Evolutionary conservation across 1,140 invertebrate species (phyloP), one percentile per base, ranked within the genome.

Genomic region (Drosophila erecta): DNA sequence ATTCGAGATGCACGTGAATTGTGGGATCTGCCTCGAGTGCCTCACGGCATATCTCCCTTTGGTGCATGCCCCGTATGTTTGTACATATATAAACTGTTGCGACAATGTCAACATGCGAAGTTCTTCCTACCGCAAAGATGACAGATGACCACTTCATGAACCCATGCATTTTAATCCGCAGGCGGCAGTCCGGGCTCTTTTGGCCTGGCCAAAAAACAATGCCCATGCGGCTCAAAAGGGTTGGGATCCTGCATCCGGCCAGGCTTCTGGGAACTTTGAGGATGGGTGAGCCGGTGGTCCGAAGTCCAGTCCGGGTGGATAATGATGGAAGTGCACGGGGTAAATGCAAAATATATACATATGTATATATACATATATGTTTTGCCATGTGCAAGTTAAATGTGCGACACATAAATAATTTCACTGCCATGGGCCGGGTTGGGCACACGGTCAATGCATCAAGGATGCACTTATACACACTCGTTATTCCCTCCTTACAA

Each of bases 81-180:
- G 47, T 20, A 62, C 27, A 62, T 38, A 62, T 61, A 87, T 89
- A 87, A 87, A 89, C 84, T 87, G 84, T 89, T 84, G 80, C 84
- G 84, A 87, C 84, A 89, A 89, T 89, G 84, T 89, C 84, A 89
- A 89, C 84, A 89, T 89, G 85, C 79, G 73, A 89, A 90, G 64
- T 84, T 90, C 84, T 89, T 89, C 85, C 79, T 84, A 83, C 85
- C 84, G 79, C 84, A 89, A 89, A 89, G 84, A 89, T 89, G 84
- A 89, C 84, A 89, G 84, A 89, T 89, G 84, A 89, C 84, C 85
- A 89, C 84, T 89, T 89, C 85, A 89, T 89, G 84, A 89, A 89
- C 84, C 85, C 85, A 89, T 89, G 84, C 80, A 89, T 89, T 89
- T 89, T 89, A 89, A 89, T 89, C 85, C 80, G 69, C 55, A 60